Evolutionary conservation across 2,113 vertebrate genomes (phyloP).

Genomic region (Vicugna pacos): DNA sequence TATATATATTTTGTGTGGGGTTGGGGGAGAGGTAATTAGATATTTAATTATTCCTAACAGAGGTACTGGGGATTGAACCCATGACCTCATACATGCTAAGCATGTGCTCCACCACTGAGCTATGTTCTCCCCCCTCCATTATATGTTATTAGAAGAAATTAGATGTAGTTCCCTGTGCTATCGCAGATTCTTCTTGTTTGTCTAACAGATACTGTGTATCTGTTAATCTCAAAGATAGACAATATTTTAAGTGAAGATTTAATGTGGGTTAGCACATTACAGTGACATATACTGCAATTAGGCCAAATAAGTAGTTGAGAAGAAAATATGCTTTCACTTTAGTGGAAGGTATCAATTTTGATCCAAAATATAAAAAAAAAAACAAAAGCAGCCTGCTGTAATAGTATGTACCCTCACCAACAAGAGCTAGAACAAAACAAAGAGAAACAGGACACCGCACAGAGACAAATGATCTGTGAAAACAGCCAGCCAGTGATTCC

Average conservation of each 20-base stretch:
- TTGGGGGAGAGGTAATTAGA: too few relatives aligned
- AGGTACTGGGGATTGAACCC: too few relatives aligned
- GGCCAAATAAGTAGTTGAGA: background rate
- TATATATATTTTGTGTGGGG: too few relatives aligned
- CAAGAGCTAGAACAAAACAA: background rate
- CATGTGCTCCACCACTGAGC: too few relatives aligned
- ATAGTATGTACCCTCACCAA: background rate
- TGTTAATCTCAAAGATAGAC: background rate
- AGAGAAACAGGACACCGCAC: background rate
- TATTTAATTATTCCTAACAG: too few relatives aligned
- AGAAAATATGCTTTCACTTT: background rate
- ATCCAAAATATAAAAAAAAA: background rate
- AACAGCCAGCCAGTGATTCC: background rate
- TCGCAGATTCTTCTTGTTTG: too few relatives aligned
- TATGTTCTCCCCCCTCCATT: too few relatives aligned
- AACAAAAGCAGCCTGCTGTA: background rate
- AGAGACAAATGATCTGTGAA: constrained; percentile 21
- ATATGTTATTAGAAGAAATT: too few relatives aligned
- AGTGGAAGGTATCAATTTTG: background rate
- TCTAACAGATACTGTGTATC: too few relatives aligned
- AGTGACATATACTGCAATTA: background rate
- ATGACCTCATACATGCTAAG: too few relatives aligned
- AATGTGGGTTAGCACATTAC: background rate
- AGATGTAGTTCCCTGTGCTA: too few relatives aligned
- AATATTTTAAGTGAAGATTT: constrained; percentile 12